A percentile compares a stretch with the other conserved stretches of the same genome.
Conservation (phyloP, 2,888 invertebrate species). For the Ceriagrion tenellum region DNA sequence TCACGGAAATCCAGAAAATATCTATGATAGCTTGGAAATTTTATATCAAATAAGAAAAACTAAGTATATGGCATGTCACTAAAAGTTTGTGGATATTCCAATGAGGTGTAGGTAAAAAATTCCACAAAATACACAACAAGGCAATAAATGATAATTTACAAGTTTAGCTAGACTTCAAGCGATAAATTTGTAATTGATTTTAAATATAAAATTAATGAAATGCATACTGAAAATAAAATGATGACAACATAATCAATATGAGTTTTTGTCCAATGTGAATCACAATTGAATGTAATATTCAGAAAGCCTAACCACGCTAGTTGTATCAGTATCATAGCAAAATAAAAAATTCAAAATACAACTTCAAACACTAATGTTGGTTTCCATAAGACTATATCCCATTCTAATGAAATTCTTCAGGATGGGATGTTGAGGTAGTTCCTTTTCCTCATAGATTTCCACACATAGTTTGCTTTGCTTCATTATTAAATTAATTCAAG, state of each 20-base stretch:
- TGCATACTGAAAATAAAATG: not conserved
- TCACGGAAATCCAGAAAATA: not conserved
- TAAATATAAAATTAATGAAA: not conserved
- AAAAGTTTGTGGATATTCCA: not conserved
- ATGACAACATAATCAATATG: not conserved
- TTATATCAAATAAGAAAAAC: not conserved
- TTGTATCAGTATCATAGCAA: not conserved
- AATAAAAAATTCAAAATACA: slow-evolving; percentile 46
- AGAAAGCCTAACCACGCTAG: not conserved
- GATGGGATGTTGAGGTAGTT: slow-evolving; percentile 54
- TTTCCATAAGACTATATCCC: slow-evolving; percentile 28
- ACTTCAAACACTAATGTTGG: slow-evolving; percentile 29
- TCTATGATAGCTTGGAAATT: not conserved
- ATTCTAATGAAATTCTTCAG: not conserved
- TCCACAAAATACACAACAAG: not conserved
- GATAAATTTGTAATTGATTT: not conserved
- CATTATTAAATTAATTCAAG: not conserved
- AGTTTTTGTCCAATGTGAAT: not conserved
- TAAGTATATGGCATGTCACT: not conserved
- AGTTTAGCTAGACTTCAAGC: no score
- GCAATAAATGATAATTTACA: no score
- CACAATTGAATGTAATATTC: not conserved
- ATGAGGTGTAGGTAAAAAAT: not conserved
- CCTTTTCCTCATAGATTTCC: slow-evolving; percentile 52
- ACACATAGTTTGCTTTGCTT: not conserved